Percentiles rank a stretch among this genome's conserved stretches.
Conservation (phyloP, 2,797 vertebrate genomes). For the Passerculus sandwichensis region DNA sequence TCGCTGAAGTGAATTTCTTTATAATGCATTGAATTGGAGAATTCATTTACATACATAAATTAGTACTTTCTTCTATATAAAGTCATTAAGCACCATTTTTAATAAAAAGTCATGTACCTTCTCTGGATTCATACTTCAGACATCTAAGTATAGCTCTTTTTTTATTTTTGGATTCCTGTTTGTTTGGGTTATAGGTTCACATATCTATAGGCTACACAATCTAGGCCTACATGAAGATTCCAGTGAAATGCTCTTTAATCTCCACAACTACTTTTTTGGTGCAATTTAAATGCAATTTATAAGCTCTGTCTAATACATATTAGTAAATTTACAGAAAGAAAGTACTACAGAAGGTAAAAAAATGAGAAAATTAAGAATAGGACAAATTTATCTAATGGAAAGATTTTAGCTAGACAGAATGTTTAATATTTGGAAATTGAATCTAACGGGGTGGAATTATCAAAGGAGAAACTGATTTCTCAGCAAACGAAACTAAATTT, state of each 20-base stretch:
- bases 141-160: not conserved
- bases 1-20: not conserved
- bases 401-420: not conserved
- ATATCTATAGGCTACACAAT: not conserved
- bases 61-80: not conserved
- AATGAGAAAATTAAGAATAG: not conserved
- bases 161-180: not conserved
- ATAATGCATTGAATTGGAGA: not conserved
- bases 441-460: accelerated
- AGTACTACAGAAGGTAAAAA: not conserved
- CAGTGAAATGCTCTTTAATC: not conserved
- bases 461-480: not conserved
- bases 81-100: not conserved
- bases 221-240: not conserved
- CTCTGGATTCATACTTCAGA: not conserved
- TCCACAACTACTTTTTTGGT: not conserved
- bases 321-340: not conserved
- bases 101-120: not conserved
- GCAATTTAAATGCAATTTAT: not conserved
- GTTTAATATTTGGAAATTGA: not conserved
- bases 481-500: not conserved
- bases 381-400: not conserved
- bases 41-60: not conserved
- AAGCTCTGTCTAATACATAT: not conserved
- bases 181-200: not conserved